Conservation (phyloP, 2,888 invertebrate genomes). For the Euzophera pinguis region DNA sequence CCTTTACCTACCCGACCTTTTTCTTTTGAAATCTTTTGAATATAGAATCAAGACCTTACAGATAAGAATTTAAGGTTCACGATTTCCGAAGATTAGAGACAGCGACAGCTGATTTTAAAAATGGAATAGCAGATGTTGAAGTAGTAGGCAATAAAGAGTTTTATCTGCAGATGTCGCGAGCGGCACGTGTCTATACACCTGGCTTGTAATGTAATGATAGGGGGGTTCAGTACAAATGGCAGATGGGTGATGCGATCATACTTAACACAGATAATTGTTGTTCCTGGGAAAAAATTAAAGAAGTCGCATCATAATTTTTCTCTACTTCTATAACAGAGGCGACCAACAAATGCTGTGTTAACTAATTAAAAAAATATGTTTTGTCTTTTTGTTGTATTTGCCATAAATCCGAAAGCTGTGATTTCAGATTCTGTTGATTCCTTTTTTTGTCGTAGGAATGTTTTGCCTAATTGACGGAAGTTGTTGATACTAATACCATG, state of each 20-base stretch:
- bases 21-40: background rate
- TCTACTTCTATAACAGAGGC: too few species aligned
- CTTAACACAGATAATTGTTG: background rate
- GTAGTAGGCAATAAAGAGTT: slow-evolving; percentile 47
- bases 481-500: too few species aligned
- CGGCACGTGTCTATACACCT: slow-evolving; percentile 71
- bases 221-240: slow-evolving; percentile 23
- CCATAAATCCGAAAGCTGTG: too few species aligned
- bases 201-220: slow-evolving; percentile 46
- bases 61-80: background rate
- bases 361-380: too few species aligned
- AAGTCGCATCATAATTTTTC: too few species aligned
- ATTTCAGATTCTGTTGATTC: too few species aligned
- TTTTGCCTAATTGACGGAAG: too few species aligned
- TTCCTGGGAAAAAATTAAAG: background rate
- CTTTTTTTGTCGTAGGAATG: too few species aligned
- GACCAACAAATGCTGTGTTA: too few species aligned
- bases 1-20: slow-evolving; percentile 5
- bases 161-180: slow-evolving; percentile 58
- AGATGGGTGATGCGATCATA: background rate
- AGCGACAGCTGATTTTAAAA: slow-evolving; percentile 44
- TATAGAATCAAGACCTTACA: background rate
- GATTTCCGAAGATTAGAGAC: background rate
- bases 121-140: slow-evolving; percentile 57
- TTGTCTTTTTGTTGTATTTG: too few species aligned